Percentiles rank a stretch among this genome's conserved stretches.
phyloP scores from a whole-genome alignment of 2,888 invertebrate genomes.

The Agonopterix subpropinquella region DNA sequence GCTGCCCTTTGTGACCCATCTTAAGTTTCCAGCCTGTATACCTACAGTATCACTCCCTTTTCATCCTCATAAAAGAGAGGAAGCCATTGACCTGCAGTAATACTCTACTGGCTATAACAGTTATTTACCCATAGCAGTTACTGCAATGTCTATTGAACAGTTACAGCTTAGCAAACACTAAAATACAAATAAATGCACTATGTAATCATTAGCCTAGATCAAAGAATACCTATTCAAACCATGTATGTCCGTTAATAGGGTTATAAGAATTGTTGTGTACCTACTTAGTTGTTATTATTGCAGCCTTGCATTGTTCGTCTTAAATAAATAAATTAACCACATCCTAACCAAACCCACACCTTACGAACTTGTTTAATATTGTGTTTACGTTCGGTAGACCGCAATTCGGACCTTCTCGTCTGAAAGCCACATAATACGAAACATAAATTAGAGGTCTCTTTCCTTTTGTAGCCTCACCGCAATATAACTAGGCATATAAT shows the following conservation, averaged over 20 bases:
- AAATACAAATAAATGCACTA: not conserved
- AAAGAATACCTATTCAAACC: not conserved
- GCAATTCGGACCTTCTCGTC: conserved; percentile 5
- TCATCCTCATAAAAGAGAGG: too few species aligned
- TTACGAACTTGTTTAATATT: conserved; percentile 4
- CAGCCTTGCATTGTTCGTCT: conserved; percentile 1
- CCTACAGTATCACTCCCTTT: too few species aligned
- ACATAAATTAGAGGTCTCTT: not conserved
- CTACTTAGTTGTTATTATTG: too few species aligned
- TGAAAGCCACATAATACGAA: conserved; percentile 5
- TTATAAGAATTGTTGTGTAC: not conserved
- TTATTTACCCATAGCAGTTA: too few species aligned
- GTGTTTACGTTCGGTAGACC: conserved; percentile 6
- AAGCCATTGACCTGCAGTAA: too few species aligned
- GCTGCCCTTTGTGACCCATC: too few species aligned
- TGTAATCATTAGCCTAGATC: conserved; percentile 3
- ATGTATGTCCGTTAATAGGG: too few species aligned
- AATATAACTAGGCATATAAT: too few species aligned
- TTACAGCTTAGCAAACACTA: too few species aligned
- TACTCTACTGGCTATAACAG: too few species aligned
- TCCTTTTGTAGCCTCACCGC: not conserved
- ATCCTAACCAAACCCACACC: conserved; percentile 4
- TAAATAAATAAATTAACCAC: conserved; percentile 5
- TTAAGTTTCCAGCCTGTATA: too few species aligned
- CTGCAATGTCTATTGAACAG: too few species aligned